These are phyloP conservation scores for Larimichthys crocea DNA, from an alignment of 2,113 vertebrate genomes.

Conservation along the genomic window DNA sequence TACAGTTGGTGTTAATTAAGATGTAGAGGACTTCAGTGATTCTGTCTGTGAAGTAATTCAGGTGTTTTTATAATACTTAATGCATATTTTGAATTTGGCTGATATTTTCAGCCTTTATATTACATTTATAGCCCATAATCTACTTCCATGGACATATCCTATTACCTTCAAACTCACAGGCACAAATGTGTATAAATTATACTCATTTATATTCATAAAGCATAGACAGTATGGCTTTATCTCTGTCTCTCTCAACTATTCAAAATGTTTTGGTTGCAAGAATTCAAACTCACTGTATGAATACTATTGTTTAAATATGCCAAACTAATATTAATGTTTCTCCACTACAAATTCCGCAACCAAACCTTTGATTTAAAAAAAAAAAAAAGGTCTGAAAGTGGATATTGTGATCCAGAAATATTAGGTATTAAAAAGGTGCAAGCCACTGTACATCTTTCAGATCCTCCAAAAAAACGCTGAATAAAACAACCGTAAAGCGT, in stretches of 20 bases:
- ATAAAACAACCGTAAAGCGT: not conserved
- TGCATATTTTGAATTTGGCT: no score
- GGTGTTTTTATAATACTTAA: no score
- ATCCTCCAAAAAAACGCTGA: no score
- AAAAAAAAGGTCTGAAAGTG: not conserved
- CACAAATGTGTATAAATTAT: not conserved
- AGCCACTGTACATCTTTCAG: not conserved
- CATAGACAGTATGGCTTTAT: not conserved
- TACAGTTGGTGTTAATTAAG: no score
- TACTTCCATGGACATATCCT: not conserved
- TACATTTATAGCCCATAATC: not conserved
- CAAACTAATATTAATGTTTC: not conserved
- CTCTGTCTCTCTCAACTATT: not conserved
- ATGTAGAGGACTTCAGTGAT: no score
- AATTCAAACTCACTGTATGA: not conserved
- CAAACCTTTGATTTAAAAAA: not conserved
- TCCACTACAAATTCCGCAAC: not conserved
- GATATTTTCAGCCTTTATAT: no score
- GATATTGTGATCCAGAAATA: not conserved
- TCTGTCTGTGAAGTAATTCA: no score
- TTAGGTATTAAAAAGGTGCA: not conserved
- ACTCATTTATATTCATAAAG: not conserved
- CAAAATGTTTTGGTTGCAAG: not conserved
- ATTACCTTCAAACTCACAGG: not conserved
- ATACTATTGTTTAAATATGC: not conserved